Evolutionary conservation across 1,140 invertebrate genomes (phyloP), one percentile per base, ranked within the genome.

Genomic region (Heliconius himera): DNA sequence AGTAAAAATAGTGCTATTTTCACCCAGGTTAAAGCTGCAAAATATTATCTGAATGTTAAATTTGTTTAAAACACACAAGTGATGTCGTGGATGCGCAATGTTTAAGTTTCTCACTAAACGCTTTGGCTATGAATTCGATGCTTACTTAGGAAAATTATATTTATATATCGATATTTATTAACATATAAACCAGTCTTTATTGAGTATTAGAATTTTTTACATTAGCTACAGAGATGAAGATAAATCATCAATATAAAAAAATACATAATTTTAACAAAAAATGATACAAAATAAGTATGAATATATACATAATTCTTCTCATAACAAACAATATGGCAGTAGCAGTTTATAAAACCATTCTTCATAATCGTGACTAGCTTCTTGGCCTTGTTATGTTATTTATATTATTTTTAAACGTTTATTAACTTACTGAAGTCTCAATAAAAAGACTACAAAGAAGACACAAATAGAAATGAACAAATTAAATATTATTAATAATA

Each of bases 21-120:
- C 18, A 92, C 60, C 91, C 91, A 92, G 38, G 84, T 78, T 41
- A 89, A 75, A 70, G 82, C 91, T 93, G 82, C 80, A 91, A 87
- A 56, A 80, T 38, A 82, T 76, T 8, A 76, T 70, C 20, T 60
- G 54, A 60, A n/a, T 60, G 20, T n/a, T 60, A 60, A 22, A 22
- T 9, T 9, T n/a, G n/a, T n/a, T n/a, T n/a, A n/a, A n/a, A 60
- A 60, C 3, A 51, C 13, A 46, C 41, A 46, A 46, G 13, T 46
- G 41, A 46, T 46, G 13, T 16, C 41, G 13, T 46, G 13, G 16
- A 46, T 46, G 16, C 41, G 3, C 0, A 46, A 46, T 46, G 16
- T 46, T 46, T 46, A 46, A 46, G 0, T 46, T 13, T 16, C 41
- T 46, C 41, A 16, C 13, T 13, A 46, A 46, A 46, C 13, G 0